Percentiles rank a stretch among this genome's conserved stretches.
Conservation (phyloP, 2,113 vertebrate species). For the Cephalopterus ornatus region DNA sequence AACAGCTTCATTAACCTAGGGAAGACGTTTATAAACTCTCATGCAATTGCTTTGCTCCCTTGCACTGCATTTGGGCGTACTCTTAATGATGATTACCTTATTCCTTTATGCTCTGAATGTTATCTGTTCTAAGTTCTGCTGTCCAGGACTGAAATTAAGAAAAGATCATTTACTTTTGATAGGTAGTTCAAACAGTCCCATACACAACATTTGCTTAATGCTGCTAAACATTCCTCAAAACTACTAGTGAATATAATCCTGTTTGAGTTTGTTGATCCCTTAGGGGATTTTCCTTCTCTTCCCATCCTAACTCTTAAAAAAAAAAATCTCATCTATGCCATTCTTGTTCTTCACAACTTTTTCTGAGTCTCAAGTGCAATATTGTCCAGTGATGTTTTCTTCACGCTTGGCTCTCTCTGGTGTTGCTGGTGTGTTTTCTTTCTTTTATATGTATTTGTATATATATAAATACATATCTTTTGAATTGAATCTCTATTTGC, state of each 20-base stretch:
- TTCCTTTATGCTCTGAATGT: neutral
- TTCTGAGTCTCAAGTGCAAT: neutral
- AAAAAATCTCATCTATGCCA: neutral
- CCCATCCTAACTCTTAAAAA: neutral
- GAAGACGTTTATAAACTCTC: constrained; percentile 12
- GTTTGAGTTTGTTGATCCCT: neutral
- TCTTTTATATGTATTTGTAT: neutral
- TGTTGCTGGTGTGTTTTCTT: neutral
- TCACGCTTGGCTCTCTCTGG: neutral
- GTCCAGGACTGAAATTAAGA: neutral
- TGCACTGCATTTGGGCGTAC: neutral
- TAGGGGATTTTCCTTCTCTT: neutral
- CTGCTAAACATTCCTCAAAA: neutral
- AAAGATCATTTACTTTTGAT: neutral
- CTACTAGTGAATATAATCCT: neutral
- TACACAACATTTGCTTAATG: neutral
- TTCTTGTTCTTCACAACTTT: neutral
- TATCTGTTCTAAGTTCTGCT: neutral
- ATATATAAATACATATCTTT: neutral
- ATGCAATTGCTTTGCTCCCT: neutral
- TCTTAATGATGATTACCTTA: neutral
- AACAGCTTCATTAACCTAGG: neutral
- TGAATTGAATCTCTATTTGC: neutral
- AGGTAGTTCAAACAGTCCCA: neutral
- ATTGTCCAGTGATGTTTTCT: neutral